Evolutionary conservation across 2,113 vertebrate species (phyloP), one percentile per base, ranked within the genome.

Genomic region (Stigmatopora argus): DNA sequence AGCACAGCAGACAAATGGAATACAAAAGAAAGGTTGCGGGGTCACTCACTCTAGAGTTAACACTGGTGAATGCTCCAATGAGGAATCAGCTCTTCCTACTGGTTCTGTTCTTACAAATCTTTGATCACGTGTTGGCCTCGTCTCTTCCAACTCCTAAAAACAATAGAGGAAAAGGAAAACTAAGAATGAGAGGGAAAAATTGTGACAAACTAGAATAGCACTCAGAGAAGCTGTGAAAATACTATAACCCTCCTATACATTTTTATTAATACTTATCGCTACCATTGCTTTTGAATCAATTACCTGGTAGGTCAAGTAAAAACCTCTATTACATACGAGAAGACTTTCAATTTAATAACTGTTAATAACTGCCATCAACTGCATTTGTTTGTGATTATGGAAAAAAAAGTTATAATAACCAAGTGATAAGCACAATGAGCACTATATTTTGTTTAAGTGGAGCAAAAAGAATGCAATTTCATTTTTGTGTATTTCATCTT

Each of bases 91-190:
- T 44, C 97, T 92, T 63, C 95, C 95, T 62, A 98, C 88, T 1
- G 96, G 96, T 71, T 96, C 96, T 46, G 94, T 94, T 62, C 96
- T 88, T 62, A 94, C 93, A 56, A 88, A 94, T 66, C 93, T 92
- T 55, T 92, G 93, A 60, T 95, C 93, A 2, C 89, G 77, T 64
- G 41, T 79, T 64, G 78, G 82, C 44, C 79, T 89, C 66, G 94
- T 92, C 31, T 95, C 94, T 68, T 94, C 94, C 87, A 94, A 81
- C 75, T 89, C 78, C 38, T 85, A 35, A 26, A 70, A 8, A 61
- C 49, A 49, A 62, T 71, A n/a, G 65, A 9, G 68, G 9, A 41
- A 44, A 13, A 70, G 10, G 67, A 44, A 49, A 63, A 17, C 26
- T 31, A 3, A 31, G 15, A 76, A 17, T 58, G 68, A 57, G 58